phyloP scores from a whole-genome alignment of 2,797 vertebrate genomes.

The Anas acuta region DNA sequence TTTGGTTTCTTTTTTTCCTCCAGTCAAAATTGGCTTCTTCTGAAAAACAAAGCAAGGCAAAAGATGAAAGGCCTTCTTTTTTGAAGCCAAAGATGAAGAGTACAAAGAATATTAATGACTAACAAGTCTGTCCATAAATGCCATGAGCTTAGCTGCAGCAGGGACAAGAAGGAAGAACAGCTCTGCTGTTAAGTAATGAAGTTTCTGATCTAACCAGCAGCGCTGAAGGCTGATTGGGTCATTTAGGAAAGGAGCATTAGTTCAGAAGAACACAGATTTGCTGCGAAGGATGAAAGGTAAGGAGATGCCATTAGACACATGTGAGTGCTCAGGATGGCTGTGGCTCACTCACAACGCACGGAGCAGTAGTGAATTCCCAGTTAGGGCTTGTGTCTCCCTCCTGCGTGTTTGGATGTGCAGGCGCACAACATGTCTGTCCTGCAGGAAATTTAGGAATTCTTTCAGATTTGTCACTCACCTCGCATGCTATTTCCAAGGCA shows the following conservation, averaged over 20 bases:
- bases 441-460: accelerated
- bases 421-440: not conserved
- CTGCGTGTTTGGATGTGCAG: accelerated
- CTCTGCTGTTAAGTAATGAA: conserved; percentile 46
- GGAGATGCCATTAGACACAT: not conserved
- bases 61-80: conserved; percentile 62
- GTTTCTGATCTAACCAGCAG: conserved; percentile 19
- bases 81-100: conserved; percentile 66
- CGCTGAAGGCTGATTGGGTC: conserved; percentile 14
- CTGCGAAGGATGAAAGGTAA: not conserved
- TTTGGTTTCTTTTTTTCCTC: conserved; percentile 48
- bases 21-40: conserved; percentile 58
- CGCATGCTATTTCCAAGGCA: not conserved
- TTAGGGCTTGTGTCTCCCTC: not conserved
- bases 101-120: conserved; percentile 68
- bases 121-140: conserved; percentile 44
- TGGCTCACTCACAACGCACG: not conserved
- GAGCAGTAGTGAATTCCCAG: not conserved
- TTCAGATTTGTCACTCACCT: not conserved
- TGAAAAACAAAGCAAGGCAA: conserved; percentile 60
- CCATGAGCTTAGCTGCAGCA: conserved; percentile 1
- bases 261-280: not conserved
- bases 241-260: not conserved
- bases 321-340: not conserved
- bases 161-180: conserved; percentile 13